These are phyloP conservation scores for Sphyrna mokarran DNA, from an alignment of 2,113 vertebrate species.

Conservation along the genomic window DNA sequence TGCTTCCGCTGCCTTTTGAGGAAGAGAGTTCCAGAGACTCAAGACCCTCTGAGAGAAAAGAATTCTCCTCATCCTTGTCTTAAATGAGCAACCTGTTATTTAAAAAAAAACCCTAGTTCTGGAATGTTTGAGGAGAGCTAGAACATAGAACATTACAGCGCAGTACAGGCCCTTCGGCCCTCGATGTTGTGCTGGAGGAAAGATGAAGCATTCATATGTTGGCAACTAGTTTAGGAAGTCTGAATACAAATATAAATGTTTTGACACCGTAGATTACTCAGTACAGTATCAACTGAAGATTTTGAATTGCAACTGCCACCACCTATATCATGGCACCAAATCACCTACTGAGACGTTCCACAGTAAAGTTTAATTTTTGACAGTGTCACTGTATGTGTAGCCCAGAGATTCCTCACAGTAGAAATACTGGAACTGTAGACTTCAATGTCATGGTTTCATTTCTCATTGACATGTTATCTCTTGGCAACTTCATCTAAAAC, in stretches of 20 bases:
- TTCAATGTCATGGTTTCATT: background rate
- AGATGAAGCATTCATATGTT: background rate
- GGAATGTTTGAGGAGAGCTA: background rate
- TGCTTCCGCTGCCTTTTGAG: no score
- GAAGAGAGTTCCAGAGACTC: no score
- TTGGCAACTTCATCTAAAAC: no score
- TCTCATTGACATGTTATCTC: no score
- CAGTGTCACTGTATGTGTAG: background rate
- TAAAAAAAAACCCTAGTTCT: no score
- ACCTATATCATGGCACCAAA: background rate
- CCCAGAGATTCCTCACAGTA: background rate
- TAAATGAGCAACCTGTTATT: no score
- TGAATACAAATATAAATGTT: background rate
- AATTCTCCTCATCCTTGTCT: no score
- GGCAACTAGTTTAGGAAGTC: background rate
- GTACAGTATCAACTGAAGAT: background rate
- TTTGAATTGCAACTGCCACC: background rate
- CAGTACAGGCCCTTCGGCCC: no score
- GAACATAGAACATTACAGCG: no score
- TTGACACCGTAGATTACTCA: background rate
- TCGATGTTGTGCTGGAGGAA: no score
- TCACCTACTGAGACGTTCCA: background rate
- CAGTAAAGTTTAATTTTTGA: background rate
- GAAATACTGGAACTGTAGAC: background rate
- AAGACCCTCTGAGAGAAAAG: no score